A percentile compares a stretch with the other conserved stretches of the same genome.
Conservation (phyloP, 2,888 invertebrate species). For the Incurvaria masculella region DNA sequence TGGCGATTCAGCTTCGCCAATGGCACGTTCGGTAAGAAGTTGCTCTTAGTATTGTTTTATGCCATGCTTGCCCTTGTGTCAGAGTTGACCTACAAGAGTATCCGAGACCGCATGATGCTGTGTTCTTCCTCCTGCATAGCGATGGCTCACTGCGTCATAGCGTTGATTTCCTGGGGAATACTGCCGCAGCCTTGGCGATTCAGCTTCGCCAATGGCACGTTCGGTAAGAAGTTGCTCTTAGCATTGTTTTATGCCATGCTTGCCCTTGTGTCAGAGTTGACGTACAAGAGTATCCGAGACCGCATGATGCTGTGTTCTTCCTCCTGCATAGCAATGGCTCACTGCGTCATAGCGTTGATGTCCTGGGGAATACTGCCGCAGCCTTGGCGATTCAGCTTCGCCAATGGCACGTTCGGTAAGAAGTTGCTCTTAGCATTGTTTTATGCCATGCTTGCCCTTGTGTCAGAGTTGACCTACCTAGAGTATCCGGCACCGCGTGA, state of each 20-base stretch:
- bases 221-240: conserved; percentile 31
- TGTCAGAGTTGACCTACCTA: conserved; percentile 35
- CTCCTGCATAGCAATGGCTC: conserved; percentile 26
- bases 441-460: conserved; percentile 28
- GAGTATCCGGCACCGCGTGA: conserved; percentile 32
- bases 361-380: conserved; percentile 33
- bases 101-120: conserved; percentile 34
- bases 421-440: no score
- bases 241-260: conserved; percentile 32
- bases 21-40: conserved; percentile 29
- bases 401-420: conserved; percentile 31
- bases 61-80: conserved; percentile 29
- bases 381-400: conserved; percentile 29
- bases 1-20: conserved; percentile 29
- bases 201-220: conserved; percentile 25
- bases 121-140: conserved; percentile 31
- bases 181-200: conserved; percentile 31
- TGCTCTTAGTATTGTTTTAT: no score
- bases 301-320: conserved; percentile 31
- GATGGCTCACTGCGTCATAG: conserved; percentile 25
- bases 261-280: conserved; percentile 32
- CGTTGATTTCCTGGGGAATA: conserved; percentile 32
- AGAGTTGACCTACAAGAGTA: conserved; percentile 32
- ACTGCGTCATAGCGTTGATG: conserved; percentile 27
- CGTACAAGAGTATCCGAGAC: conserved; percentile 33